Percentiles rank a stretch among this genome's conserved stretches.
Conservation (phyloP, 1,140 invertebrate species). For the Stegodyphus mimosarum region DNA sequence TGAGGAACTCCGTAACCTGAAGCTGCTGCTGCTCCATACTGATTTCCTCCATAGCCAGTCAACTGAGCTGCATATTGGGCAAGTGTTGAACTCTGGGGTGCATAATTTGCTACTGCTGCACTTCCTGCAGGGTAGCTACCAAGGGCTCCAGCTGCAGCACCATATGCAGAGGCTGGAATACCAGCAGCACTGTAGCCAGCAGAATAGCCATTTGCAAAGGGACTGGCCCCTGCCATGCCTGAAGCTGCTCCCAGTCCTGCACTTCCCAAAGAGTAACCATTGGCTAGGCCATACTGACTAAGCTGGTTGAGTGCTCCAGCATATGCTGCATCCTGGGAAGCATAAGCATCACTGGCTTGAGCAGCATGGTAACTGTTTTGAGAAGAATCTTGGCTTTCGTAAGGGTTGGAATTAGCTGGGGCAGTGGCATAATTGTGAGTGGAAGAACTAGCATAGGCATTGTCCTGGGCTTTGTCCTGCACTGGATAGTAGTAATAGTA, state of each 20-base stretch:
- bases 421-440: slow-evolving; percentile 57
- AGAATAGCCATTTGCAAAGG: slow-evolving; percentile 30
- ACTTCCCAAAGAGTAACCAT: slow-evolving; percentile 25
- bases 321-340: slow-evolving; percentile 47
- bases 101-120: slow-evolving; percentile 38
- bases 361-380: slow-evolving; percentile 35
- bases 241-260: slow-evolving; percentile 18
- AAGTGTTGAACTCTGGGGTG: slow-evolving; percentile 34
- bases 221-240: background rate
- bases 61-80: slow-evolving; percentile 56
- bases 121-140: slow-evolving; percentile 46
- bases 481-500: slow-evolving; percentile 65
- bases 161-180: slow-evolving; percentile 12
- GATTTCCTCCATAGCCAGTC: slow-evolving; percentile 29
- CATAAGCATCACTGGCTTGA: slow-evolving; percentile 40
- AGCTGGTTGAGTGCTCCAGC: slow-evolving; percentile 45
- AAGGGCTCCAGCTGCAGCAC: slow-evolving; percentile 9
- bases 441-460: slow-evolving; percentile 59
- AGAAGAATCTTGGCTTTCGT: slow-evolving; percentile 29
- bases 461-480: slow-evolving; percentile 61
- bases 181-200: slow-evolving; percentile 29
- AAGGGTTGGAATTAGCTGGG: slow-evolving; percentile 35
- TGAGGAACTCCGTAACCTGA: slow-evolving; percentile 50
- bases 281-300: slow-evolving; percentile 44
- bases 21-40: slow-evolving; percentile 11